Conservation (phyloP, 2,888 invertebrate species). For the Ophion slaviceki region DNA sequence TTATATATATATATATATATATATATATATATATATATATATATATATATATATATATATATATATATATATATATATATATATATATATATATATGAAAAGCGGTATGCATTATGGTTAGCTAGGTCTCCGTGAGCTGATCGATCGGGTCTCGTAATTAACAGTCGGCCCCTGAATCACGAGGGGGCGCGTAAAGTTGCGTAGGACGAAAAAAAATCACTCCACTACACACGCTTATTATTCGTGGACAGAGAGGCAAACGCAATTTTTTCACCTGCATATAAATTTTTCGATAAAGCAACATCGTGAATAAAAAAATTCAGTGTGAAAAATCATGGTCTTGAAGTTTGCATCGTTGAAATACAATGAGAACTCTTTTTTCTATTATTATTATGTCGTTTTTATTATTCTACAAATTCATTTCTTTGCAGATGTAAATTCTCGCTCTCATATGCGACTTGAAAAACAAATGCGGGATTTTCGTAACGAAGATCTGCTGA, state of each 20-base stretch:
- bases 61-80: too few relatives aligned
- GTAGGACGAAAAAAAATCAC: conserved; percentile 40
- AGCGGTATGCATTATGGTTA: conserved; percentile 16
- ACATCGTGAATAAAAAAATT: conserved; percentile 35
- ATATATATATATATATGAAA: neutral
- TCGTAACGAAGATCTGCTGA: too few relatives aligned
- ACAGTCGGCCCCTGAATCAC: conserved; percentile 55
- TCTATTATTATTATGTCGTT: too few relatives aligned
- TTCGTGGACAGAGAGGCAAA: conserved; percentile 4
- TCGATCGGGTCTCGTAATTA: conserved; percentile 69
- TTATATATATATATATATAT: conserved; percentile 44
- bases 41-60: too few relatives aligned
- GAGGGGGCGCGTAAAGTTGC: conserved; percentile 49
- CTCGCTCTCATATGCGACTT: too few relatives aligned
- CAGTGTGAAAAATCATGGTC: too few relatives aligned
- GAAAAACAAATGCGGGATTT: too few relatives aligned
- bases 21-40: conserved; percentile 31
- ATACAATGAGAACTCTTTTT: too few relatives aligned
- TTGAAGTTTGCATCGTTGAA: too few relatives aligned
- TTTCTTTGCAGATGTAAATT: too few relatives aligned
- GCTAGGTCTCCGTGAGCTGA: conserved; percentile 61
- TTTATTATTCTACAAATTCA: too few relatives aligned
- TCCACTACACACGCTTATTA: conserved; percentile 11
- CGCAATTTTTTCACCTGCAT: conserved; percentile 23
- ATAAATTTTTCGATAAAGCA: conserved; percentile 22